Conservation (phyloP, 37 sponge, comb jelly and placozoan species). For the Cladorhizidae sp. region DNA sequence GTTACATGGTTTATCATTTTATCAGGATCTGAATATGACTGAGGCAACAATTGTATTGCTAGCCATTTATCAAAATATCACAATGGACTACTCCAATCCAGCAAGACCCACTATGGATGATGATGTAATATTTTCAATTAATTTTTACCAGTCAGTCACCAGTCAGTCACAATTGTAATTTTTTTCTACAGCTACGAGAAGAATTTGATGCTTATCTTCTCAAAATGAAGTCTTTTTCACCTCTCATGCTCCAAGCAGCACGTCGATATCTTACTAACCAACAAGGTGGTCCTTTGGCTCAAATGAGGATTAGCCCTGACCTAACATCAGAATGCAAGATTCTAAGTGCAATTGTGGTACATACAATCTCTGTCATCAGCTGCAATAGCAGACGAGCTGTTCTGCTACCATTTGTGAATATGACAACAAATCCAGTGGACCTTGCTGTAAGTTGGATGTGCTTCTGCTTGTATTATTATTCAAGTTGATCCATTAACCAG, state of each 20-base stretch:
- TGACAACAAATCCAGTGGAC: constrained; percentile 44
- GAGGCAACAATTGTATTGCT: constrained; percentile 25
- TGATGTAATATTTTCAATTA: not conserved
- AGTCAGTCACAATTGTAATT: constrained; percentile 10
- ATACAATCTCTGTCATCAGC: constrained; percentile 37
- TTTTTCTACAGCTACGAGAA: constrained; percentile 8
- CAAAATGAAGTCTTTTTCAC: not conserved
- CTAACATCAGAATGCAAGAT: constrained; percentile 18
- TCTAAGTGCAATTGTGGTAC: constrained; percentile 49
- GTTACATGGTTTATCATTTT: not conserved
- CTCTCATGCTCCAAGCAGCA: constrained; percentile 26
- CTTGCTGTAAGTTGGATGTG: constrained; percentile 30
- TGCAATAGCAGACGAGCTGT: constrained; percentile 10
- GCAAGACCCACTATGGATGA: not conserved
- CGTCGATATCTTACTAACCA: constrained; percentile 30
- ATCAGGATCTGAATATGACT: constrained; percentile 10
- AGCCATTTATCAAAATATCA: constrained; percentile 21
- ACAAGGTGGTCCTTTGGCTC: constrained; percentile 48
- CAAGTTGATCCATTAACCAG: too few species aligned
- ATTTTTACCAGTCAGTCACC: not conserved
- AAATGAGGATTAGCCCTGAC: constrained; percentile 14
- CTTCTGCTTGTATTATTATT: too few species aligned
- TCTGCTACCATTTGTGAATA: constrained; percentile 50
- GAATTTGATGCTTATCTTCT: constrained; percentile 13
- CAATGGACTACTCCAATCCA: not conserved